A percentile compares a stretch with the other conserved stretches of the same genome.
These are phyloP conservation scores for Pseudococcus longispinus DNA, from an alignment of 2,888 invertebrate species.

Conservation along the genomic window DNA sequence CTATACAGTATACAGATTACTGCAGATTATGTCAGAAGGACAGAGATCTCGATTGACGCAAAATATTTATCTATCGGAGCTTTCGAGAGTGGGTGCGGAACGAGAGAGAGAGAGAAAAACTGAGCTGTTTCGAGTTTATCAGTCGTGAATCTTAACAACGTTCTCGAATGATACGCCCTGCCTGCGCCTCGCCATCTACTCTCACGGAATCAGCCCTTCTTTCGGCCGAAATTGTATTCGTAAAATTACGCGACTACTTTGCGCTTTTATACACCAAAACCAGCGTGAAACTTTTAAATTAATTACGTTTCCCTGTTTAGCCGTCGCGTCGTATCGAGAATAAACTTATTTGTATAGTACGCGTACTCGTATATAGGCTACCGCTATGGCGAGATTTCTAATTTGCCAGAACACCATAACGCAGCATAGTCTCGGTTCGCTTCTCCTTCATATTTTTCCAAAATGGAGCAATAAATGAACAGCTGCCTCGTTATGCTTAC, in stretches of 20 bases:
- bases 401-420: background rate
- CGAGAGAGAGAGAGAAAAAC: no score
- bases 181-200: background rate
- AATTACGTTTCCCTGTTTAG: background rate
- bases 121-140: no score
- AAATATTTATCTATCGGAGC: no score
- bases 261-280: background rate
- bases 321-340: background rate
- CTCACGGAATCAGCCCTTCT: background rate
- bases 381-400: background rate
- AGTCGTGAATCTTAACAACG: background rate
- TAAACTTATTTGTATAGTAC: background rate
- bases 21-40: no score
- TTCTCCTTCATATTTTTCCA: background rate
- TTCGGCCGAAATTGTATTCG: background rate
- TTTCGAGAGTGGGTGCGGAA: no score
- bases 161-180: background rate
- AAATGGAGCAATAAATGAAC: no score
- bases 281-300: slow-evolving; percentile 5
- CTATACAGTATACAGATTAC: no score
- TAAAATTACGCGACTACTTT: slow-evolving; percentile 11
- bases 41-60: no score
- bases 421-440: background rate
- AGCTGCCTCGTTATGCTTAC: no score
- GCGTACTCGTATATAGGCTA: no score